These are phyloP conservation scores for Varanus komodoensis DNA, from an alignment of 2,113 vertebrate genomes.

Conservation along the genomic window DNA sequence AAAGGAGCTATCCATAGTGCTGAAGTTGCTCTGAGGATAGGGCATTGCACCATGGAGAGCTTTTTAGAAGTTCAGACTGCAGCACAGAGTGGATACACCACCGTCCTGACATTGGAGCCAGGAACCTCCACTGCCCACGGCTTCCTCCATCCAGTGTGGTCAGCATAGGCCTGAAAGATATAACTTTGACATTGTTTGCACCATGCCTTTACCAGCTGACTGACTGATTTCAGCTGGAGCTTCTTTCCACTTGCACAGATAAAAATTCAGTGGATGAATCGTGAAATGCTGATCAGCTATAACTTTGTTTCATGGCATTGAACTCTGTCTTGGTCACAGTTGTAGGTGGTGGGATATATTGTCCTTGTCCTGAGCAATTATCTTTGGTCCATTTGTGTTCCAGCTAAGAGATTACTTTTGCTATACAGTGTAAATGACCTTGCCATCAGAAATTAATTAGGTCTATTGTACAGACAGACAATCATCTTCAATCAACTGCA, in stretches of 20 bases:
- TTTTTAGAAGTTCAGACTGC: not conserved
- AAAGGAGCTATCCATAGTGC: not conserved
- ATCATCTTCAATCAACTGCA: slow-evolving; percentile 52
- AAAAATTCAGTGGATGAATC: slow-evolving; percentile 31
- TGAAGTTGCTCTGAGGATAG: not conserved
- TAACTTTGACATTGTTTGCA: not conserved
- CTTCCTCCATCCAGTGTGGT: too few relatives aligned
- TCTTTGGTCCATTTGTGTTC: slow-evolving; percentile 27
- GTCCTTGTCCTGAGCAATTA: slow-evolving; percentile 33
- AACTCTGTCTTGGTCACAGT: slow-evolving; percentile 3
- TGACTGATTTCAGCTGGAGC: not conserved
- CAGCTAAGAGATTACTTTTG: slow-evolving; percentile 39
- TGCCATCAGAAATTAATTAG: slow-evolving; percentile 57
- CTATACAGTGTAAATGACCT: slow-evolving; percentile 47
- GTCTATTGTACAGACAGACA: slow-evolving; percentile 57
- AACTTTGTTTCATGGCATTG: slow-evolving; percentile 30
- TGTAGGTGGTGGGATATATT: slow-evolving; percentile 10
- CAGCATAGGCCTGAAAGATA: not conserved
- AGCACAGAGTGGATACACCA: too few relatives aligned
- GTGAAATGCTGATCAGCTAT: not conserved
- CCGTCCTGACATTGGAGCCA: too few relatives aligned
- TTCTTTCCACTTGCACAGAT: not conserved
- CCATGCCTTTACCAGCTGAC: too few relatives aligned
- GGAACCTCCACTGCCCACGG: too few relatives aligned
- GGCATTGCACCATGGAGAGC: not conserved